Base-by-base conservation (phyloP, 2,888 invertebrate genomes). In the Harpagoxenus sublaevis region DNA sequence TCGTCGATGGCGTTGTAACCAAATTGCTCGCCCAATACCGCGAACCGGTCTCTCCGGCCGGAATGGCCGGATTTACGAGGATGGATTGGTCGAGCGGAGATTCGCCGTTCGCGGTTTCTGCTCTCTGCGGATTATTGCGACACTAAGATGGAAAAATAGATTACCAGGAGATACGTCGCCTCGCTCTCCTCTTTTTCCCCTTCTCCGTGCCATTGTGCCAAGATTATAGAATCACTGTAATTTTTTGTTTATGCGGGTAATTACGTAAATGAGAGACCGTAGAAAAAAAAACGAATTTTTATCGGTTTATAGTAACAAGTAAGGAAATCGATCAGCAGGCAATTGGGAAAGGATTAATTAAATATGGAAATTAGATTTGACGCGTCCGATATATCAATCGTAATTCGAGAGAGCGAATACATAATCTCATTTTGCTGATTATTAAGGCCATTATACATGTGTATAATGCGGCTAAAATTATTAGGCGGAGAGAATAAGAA, bases 1-100 rank as follows among this genome's bases (percentile, higher is more conserved):
- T 79, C 48, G 79, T 57, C 79, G 45, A 71, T 48, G 55, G 65
- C 51, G 78, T 68, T 45, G 78, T 78, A 78, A 78, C 45, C 57
- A 78, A 57, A 78, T 78, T 78, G 78, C 55, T 42, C 68, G 31
- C 2, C 60, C 57, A 71, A 71, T 81, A 60, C 48, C 45, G 70
- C 79, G 57, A 48, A 35, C 28, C 60, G 28, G 60, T 60, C 66
- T 71, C 48, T 71, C 48, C 60, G 28, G 51, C 45, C 60, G 71
- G 39, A 71, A 71, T 71, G 28, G 51, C 45, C 60, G 71, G 39
- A 71, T 81, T 71, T 71, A 15, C 70, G 71, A 39, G 60, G 12
- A 48, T 55, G 48, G 28, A 70, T 35, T 45, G 70, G 18, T 18
- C 48, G 57, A 10, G n/a, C 45, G 35, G 18, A 28, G 53, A 66